Percentiles rank a stretch among this genome's conserved stretches.
phyloP scores from a whole-genome alignment of 2,888 invertebrate species.

The Candidula unifasciata region DNA sequence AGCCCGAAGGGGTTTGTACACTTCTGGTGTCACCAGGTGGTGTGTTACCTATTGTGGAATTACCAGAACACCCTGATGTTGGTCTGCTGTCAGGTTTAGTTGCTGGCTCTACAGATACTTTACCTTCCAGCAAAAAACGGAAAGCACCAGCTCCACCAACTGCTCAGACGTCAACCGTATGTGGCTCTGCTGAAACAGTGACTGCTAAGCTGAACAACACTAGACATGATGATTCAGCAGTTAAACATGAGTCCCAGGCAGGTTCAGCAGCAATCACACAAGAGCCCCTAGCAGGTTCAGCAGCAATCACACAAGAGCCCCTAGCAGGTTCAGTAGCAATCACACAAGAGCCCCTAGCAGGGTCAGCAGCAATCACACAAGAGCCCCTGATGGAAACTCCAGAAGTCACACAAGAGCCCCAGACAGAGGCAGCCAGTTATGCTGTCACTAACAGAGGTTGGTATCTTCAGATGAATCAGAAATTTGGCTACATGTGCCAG shows the following conservation, averaged over 20 bases:
- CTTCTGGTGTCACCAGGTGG: slow-evolving; percentile 56
- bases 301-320: too few relatives aligned
- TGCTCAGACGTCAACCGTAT: background rate
- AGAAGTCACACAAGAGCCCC: background rate
- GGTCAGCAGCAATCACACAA: background rate
- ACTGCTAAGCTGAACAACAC: background rate
- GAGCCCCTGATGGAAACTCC: background rate
- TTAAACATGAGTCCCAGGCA: too few relatives aligned
- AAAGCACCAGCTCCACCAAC: slow-evolving; percentile 69
- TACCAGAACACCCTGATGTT: slow-evolving; percentile 19
- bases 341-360: background rate
- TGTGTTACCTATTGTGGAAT: slow-evolving; percentile 45
- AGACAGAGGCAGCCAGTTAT: background rate
- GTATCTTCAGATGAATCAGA: too few relatives aligned
- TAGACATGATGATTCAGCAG: too few relatives aligned
- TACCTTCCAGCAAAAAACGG: slow-evolving; percentile 63
- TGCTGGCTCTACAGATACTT: slow-evolving; percentile 43
- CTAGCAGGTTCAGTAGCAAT: background rate
- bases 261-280: too few relatives aligned
- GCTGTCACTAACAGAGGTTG: background rate
- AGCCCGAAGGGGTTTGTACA: slow-evolving; percentile 66
- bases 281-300: too few relatives aligned
- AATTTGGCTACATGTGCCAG: too few relatives aligned
- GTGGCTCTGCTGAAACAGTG: background rate
- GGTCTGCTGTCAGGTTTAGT: slow-evolving; percentile 29